These are phyloP conservation scores for Peromyscus aztecus DNA, from an alignment of 2,797 vertebrate genomes.

Conservation along the genomic window DNA sequence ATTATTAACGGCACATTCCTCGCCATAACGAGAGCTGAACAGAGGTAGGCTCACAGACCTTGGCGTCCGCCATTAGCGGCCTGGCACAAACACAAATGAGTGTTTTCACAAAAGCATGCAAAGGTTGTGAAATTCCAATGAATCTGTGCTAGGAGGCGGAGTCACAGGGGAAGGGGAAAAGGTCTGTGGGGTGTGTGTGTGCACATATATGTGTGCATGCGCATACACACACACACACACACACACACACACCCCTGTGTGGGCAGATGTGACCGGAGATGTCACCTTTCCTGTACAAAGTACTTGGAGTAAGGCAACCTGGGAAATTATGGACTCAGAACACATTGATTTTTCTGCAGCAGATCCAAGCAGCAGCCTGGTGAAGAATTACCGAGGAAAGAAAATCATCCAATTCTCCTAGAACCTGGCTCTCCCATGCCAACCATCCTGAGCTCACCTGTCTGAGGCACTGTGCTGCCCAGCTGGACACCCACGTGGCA, in stretches of 20 bases:
- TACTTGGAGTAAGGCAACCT: constrained; percentile 91
- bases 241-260: not conserved
- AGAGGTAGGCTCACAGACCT: constrained; percentile 93
- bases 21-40: constrained; percentile 94
- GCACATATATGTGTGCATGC: too few species aligned
- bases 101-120: constrained; percentile 92
- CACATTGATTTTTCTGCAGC: constrained; percentile 93
- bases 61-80: constrained; percentile 97
- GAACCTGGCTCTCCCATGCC: constrained; percentile 61
- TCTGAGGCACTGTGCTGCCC: not conserved
- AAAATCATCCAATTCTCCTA: constrained; percentile 89
- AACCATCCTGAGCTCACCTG: constrained; percentile 50
- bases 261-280: constrained; percentile 91
- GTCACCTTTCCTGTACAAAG: constrained; percentile 92
- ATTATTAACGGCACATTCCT: constrained; percentile 96
- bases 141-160: constrained; percentile 86
- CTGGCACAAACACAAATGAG: constrained; percentile 96
- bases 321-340: constrained; percentile 97
- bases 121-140: constrained; percentile 93
- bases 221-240: not conserved
- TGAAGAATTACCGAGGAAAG: constrained; percentile 91
- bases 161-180: constrained; percentile 10
- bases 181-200: too few species aligned
- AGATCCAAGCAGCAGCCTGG: constrained; percentile 88
- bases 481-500: not conserved